A percentile compares a stretch with the other conserved stretches of the same genome.
phyloP scores from a whole-genome alignment of 2,797 vertebrate species.

The Sardinella longiceps region DNA sequence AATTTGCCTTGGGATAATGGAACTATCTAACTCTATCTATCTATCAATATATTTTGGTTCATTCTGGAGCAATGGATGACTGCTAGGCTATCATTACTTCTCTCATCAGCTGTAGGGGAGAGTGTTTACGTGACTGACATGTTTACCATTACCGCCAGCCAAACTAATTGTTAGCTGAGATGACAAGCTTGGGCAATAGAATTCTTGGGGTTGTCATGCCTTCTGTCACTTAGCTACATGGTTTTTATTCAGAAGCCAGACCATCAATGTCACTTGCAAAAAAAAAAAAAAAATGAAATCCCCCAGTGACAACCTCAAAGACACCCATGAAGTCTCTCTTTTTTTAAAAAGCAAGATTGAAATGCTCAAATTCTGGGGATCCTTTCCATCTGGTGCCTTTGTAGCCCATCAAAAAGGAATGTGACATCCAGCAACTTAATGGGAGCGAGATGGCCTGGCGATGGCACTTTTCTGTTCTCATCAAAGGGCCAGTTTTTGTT shows the following conservation, averaged over 20 bases:
- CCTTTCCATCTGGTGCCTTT: background rate
- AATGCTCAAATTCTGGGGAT: background rate
- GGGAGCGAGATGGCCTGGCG: background rate
- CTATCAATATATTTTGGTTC: no score
- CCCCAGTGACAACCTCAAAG: background rate
- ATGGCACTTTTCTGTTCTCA: background rate
- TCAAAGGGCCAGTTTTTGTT: background rate
- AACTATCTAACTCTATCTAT: no score
- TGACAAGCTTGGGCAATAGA: slow-evolving; percentile 46
- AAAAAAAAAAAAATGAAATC: no score
- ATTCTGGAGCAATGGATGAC: background rate
- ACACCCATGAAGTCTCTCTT: background rate
- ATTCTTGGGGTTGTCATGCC: slow-evolving; percentile 55
- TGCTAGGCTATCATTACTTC: background rate
- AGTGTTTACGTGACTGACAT: background rate
- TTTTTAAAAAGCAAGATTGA: background rate
- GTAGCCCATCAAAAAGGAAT: background rate
- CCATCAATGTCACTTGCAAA: slow-evolving; percentile 11
- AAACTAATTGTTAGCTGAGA: slow-evolving; percentile 5
- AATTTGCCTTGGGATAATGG: no score
- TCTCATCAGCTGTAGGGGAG: background rate
- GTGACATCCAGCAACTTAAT: background rate
- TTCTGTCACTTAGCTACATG: background rate
- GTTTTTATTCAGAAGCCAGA: background rate
- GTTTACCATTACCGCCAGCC: background rate